Percentiles rank a stretch among this genome's conserved stretches.
Evolutionary conservation across 2,797 vertebrate species (phyloP).

Genomic region (Clarias laeviceps): DNA sequence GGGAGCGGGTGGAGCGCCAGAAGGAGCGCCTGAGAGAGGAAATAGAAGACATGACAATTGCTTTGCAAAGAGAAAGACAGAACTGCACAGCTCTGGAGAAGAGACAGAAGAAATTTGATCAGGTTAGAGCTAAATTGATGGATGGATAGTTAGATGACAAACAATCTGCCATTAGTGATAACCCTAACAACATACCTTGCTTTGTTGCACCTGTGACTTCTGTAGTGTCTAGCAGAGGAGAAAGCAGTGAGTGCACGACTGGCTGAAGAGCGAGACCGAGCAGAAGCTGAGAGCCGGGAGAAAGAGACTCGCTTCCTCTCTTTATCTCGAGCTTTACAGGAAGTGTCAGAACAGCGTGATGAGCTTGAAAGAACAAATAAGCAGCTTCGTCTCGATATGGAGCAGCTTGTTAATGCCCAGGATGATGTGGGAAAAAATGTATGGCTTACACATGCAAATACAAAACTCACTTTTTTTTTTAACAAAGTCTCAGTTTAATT

Average conservation of each 20-base stretch:
- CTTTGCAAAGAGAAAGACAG: constrained; percentile 86
- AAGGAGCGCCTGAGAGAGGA: constrained; percentile 86
- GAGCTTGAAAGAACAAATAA: constrained; percentile 89
- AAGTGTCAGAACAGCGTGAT: constrained; percentile 81
- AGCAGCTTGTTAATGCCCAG: constrained; percentile 89
- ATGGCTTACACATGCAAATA: constrained; percentile 48
- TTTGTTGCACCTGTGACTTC: neutral
- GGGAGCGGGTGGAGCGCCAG: constrained; percentile 83
- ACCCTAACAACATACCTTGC: neutral
- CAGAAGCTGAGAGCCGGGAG: constrained; percentile 87
- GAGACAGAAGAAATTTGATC: constrained; percentile 93
- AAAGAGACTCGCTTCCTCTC: constrained; percentile 86
- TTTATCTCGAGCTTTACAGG: constrained; percentile 81
- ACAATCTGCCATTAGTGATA: neutral
- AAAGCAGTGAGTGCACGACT: constrained; percentile 83
- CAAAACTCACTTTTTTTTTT: neutral
- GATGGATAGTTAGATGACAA: neutral
- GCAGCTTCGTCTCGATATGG: constrained; percentile 85
- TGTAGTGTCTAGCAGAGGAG: constrained; percentile 85
- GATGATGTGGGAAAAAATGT: constrained; percentile 92
- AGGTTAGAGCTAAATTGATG: constrained; percentile 69
- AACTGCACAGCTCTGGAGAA: constrained; percentile 86
- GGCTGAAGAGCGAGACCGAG: constrained; percentile 85
- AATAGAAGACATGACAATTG: constrained; percentile 85
- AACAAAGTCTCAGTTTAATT: neutral